Conservation (phyloP, 2,113 vertebrate genomes). For the Xenopus laevis region DNA sequence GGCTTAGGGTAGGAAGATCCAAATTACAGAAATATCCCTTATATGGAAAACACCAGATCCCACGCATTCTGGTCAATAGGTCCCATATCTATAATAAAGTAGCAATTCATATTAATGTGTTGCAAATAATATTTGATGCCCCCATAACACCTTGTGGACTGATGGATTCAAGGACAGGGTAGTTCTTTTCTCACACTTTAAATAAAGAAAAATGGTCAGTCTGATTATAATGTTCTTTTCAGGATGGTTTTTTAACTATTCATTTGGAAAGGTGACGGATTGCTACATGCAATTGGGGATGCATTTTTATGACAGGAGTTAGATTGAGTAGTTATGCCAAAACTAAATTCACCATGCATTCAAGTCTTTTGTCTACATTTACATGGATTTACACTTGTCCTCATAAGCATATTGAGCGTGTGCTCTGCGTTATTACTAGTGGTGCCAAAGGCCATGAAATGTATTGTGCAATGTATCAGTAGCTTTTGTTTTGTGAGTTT, state of each 20-base stretch:
- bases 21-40: too few relatives aligned
- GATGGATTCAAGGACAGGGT: too few relatives aligned
- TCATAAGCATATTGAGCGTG: slow-evolving; percentile 82
- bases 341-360: slow-evolving; percentile 77
- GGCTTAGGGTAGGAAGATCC: too few relatives aligned
- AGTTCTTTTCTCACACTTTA: too few relatives aligned
- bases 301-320: slow-evolving; percentile 70
- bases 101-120: too few relatives aligned
- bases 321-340: slow-evolving; percentile 79
- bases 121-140: too few relatives aligned
- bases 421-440: slow-evolving; percentile 23
- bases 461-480: slow-evolving; percentile 9
- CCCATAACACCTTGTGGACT: too few relatives aligned
- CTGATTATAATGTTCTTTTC: slow-evolving; percentile 36
- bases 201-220: too few relatives aligned
- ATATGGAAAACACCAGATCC: too few relatives aligned
- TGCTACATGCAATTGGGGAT: slow-evolving; percentile 76
- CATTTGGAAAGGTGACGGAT: slow-evolving; percentile 71
- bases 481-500: slow-evolving; percentile 61
- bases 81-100: too few relatives aligned
- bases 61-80: too few relatives aligned
- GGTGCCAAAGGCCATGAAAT: slow-evolving; percentile 16
- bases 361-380: slow-evolving; percentile 88
- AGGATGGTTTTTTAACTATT: slow-evolving; percentile 65
- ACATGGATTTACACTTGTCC: slow-evolving; percentile 78